These are phyloP conservation scores for Acanthosepion esculentum DNA, from an alignment of 2,888 invertebrate genomes.

Conservation along the genomic window DNA sequence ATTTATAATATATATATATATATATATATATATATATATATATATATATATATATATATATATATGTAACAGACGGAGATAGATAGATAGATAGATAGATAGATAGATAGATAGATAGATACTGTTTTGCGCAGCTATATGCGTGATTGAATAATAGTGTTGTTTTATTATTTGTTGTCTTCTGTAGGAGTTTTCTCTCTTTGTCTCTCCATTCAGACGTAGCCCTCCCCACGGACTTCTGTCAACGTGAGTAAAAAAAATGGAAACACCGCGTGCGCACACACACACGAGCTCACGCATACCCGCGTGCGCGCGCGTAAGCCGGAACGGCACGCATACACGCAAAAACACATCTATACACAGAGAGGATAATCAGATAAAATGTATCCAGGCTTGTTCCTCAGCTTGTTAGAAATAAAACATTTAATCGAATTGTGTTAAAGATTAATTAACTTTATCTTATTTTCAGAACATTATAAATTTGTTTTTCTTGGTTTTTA, in stretches of 20 bases:
- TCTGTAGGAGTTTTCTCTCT: too few relatives aligned
- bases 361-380: not conserved
- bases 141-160: too few relatives aligned
- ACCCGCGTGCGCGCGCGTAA: too few relatives aligned
- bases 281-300: too few relatives aligned
- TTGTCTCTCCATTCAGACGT: too few relatives aligned
- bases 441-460: constrained; percentile 33
- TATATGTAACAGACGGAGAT: not conserved
- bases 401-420: not conserved
- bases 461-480: not conserved
- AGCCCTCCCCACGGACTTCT: not conserved
- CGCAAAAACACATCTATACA: not conserved
- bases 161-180: too few relatives aligned
- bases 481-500: not conserved
- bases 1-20: too few relatives aligned
- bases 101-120: not conserved
- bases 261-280: too few relatives aligned
- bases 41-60: not conserved
- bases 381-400: not conserved
- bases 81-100: not conserved
- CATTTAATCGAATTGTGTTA: constrained; percentile 14
- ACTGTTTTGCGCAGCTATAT: too few relatives aligned
- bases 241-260: not conserved
- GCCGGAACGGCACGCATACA: not conserved
- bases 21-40: too few relatives aligned